Evolutionary conservation across 2,113 vertebrate genomes (phyloP).

Genomic region (Synodontis membranacea): DNA sequence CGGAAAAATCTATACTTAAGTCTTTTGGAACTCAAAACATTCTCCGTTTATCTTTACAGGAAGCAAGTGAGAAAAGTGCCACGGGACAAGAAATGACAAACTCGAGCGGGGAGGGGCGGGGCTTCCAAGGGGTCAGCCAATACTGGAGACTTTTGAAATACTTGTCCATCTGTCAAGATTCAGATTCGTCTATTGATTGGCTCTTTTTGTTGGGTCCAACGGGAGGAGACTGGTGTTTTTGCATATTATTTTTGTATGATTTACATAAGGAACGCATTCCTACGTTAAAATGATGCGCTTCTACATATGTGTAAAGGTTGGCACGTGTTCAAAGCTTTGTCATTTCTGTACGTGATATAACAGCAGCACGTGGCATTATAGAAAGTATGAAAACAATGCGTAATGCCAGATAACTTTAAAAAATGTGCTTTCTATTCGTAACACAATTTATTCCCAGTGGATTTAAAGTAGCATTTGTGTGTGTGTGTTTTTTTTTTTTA

Average conservation of each 20-base stretch:
- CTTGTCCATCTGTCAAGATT: not conserved
- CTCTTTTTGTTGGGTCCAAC: not conserved
- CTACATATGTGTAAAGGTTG: not conserved
- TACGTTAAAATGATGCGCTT: not conserved
- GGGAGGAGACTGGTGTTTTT: not conserved
- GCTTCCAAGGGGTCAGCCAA: no score
- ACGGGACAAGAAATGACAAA: not conserved
- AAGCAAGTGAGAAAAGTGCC: no score
- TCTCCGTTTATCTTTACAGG: not conserved
- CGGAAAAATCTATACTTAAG: no score
- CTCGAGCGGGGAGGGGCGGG: not conserved
- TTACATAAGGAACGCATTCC: not conserved
- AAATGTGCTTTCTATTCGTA: not conserved
- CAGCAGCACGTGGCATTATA: not conserved
- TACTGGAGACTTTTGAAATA: not conserved
- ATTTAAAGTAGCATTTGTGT: not conserved
- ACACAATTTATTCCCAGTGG: not conserved
- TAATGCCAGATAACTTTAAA: not conserved
- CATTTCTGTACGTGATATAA: no score
- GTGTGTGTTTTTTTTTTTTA: no score
- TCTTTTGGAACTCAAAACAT: not conserved
- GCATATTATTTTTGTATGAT: no score
- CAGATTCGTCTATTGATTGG: no score
- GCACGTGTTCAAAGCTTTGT: not conserved
- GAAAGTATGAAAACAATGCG: not conserved